phyloP scores from a whole-genome alignment of 2,888 invertebrate genomes.

The Acanthosepion pharaonis region DNA sequence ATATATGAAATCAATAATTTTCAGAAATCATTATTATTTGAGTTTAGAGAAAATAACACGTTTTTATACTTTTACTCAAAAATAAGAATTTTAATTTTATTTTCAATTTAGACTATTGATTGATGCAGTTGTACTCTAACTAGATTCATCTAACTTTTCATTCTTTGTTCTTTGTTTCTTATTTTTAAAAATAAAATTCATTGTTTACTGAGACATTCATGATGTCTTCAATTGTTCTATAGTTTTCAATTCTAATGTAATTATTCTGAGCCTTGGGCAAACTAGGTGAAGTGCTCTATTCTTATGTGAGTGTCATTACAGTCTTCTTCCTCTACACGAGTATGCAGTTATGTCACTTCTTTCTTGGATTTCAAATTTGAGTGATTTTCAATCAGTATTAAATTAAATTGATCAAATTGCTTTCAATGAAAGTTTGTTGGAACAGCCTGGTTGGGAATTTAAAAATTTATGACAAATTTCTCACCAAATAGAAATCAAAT shows the following conservation, averaged over 20 bases:
- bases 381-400: neutral
- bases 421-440: neutral
- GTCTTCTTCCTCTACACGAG: neutral
- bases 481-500: neutral
- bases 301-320: neutral
- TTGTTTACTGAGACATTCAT: neutral
- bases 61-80: neutral
- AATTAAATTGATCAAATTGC: slow-evolving; percentile 33
- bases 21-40: neutral
- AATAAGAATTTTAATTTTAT: neutral
- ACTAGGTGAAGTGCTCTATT: neutral
- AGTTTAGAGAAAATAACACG: neutral
- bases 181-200: neutral
- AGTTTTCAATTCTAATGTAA: neutral
- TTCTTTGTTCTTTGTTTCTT: neutral
- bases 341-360: neutral
- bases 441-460: slow-evolving; percentile 3
- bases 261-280: slow-evolving; percentile 11
- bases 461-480: neutral
- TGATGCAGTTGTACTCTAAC: neutral
- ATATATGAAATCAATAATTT: neutral
- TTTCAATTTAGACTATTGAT: slow-evolving; percentile 21
- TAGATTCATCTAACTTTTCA: neutral
- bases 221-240: neutral
- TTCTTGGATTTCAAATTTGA: neutral